phyloP scores from a whole-genome alignment of 2,113 vertebrate genomes.

The Phycodurus eques region DNA sequence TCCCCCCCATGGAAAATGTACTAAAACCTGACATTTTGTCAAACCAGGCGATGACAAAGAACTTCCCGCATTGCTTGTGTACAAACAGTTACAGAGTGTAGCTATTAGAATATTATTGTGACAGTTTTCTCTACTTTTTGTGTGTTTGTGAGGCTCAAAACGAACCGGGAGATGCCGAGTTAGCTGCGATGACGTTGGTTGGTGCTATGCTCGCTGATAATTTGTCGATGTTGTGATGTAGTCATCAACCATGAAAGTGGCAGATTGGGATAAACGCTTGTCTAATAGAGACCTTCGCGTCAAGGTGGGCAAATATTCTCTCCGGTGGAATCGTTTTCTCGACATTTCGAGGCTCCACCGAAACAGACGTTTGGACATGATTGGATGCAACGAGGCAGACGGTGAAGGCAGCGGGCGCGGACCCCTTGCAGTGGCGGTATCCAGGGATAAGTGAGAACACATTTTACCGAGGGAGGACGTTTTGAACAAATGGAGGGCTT shows the following conservation, averaged over 20 bases:
- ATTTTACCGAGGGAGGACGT: slow-evolving; percentile 38
- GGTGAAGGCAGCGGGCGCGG: slow-evolving; percentile 21
- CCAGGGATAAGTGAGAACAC: slow-evolving; percentile 57
- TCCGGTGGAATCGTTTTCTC: slow-evolving; percentile 13
- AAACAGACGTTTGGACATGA: slow-evolving; percentile 27
- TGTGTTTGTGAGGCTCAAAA: background rate
- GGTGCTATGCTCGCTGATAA: slow-evolving; percentile 34
- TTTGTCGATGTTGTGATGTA: slow-evolving; percentile 23
- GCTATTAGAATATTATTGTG: slow-evolving; percentile 4
- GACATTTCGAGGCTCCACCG: slow-evolving; percentile 12
- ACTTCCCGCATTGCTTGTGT: slow-evolving; percentile 15
- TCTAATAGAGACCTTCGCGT: background rate
- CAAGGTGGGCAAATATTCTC: slow-evolving; percentile 26
- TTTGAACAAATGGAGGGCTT: slow-evolving; percentile 45
- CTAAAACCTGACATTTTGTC: slow-evolving; percentile 55
- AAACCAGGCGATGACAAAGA: slow-evolving; percentile 17
- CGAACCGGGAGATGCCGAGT: background rate
- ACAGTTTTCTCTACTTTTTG: background rate
- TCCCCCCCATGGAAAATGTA: slow-evolving; percentile 28
- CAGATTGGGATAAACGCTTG: slow-evolving; percentile 2
- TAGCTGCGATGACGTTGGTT: slow-evolving; percentile 22
- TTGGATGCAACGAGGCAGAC: slow-evolving; percentile 15
- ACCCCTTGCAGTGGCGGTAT: slow-evolving; percentile 21
- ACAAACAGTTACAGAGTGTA: slow-evolving; percentile 28
- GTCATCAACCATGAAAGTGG: background rate